phyloP scores from a whole-genome alignment of 2,113 vertebrate genomes.

The Nycticryphes semicollaris region DNA sequence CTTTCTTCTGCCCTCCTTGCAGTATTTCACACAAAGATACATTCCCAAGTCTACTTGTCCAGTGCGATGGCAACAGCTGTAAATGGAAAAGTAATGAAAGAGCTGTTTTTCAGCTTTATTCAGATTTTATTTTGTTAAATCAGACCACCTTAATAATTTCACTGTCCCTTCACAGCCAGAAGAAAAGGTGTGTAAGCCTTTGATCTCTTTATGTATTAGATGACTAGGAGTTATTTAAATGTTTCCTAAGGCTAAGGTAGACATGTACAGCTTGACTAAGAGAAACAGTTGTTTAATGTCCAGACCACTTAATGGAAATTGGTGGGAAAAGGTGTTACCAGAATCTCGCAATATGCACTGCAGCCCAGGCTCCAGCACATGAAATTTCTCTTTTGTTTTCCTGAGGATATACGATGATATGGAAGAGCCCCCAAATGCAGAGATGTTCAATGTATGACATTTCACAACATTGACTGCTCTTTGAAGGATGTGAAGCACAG shows the following conservation, averaged over 20 bases:
- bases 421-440: neutral
- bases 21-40: neutral
- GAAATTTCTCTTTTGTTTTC: neutral
- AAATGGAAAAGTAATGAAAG: neutral
- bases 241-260: neutral
- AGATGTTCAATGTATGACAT: neutral
- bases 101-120: neutral
- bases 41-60: neutral
- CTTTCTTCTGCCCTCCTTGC: neutral
- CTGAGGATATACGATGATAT: neutral
- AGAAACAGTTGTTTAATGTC: neutral
- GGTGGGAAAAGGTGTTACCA: neutral
- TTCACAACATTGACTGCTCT: neutral
- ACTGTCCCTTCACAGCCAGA: neutral
- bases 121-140: neutral
- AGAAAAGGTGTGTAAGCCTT: neutral
- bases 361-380: fast-evolving
- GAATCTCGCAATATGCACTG: neutral
- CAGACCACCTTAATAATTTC: neutral
- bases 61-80: neutral
- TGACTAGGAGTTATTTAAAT: neutral
- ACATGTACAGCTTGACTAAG: neutral
- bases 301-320: neutral
- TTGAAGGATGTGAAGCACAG: neutral
- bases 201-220: neutral